Evolutionary conservation across 1,140 invertebrate species (phyloP), one percentile per base, ranked within the genome.

Genomic region (Euwallacea fornicatus): DNA sequence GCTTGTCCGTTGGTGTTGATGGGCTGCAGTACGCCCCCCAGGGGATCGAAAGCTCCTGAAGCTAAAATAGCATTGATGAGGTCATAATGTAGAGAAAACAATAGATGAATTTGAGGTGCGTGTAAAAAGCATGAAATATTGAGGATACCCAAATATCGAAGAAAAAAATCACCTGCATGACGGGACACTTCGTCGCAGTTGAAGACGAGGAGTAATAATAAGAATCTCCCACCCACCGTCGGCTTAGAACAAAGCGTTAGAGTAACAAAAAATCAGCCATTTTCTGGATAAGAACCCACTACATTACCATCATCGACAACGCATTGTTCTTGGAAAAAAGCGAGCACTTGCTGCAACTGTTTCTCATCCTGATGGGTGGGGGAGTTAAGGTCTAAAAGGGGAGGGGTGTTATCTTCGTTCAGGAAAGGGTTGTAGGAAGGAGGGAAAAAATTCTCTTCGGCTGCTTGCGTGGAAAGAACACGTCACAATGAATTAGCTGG

Each of bases 21-120:
- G 69, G 89, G 89, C 79, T 89, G 86, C 71, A 91, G 80, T 47
- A 90, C 85, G 80, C 90, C 89, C 69, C 89, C 89, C 83, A 92
- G 87, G 74, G 87, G 86, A 84, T 91, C 88, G 83, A 91, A 91
- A 79, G 88, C 88, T 79, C 72, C 74, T 41, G 66, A 55, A 13
- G 54, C 11, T 33, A 33, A 33, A 33, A 33, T 33, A 33, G 4
- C 21, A 33, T 33, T 33, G 21, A 33, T 33, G 21, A 33, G 21
- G 21, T 4, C 21, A 33, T 33, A 33, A 33, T 33, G 21, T 33
- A 1, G 4, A 33, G 21, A 33, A 33, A 33, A 33, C 21, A 33
- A 4, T 1, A 33, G 1, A 33, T 33, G 21, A 33, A 4, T 33
- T 33, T 33, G 21, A 33, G 21, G 21, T 33, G 21, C 21, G 21